A percentile compares a stretch with the other conserved stretches of the same genome.
Conservation (phyloP, 1,140 invertebrate species). For the Stenopsyche tienmushanensis region DNA sequence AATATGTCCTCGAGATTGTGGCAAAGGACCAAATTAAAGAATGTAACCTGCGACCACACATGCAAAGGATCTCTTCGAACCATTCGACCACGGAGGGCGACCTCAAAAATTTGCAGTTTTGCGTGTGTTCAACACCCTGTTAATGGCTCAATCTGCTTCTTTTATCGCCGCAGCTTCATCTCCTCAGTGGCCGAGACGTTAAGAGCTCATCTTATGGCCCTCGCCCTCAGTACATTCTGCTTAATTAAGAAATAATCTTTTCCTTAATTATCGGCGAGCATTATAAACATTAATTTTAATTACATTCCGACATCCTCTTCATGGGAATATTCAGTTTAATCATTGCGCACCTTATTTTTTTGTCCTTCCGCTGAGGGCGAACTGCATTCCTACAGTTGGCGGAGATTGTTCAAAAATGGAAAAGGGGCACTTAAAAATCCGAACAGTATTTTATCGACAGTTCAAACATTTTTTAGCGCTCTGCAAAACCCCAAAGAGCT, state of each 20-base stretch:
- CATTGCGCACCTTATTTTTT: no score
- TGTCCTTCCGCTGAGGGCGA: no score
- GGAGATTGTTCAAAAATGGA: no score
- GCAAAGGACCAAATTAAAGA: no score
- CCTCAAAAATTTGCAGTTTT: neutral
- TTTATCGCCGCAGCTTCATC: slow-evolving; percentile 19
- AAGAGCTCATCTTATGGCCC: slow-evolving; percentile 13
- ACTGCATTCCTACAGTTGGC: no score
- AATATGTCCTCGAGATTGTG: no score
- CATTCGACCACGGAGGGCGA: neutral
- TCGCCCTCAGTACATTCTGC: neutral
- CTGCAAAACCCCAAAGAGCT: no score
- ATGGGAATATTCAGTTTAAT: neutral
- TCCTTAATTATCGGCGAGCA: slow-evolving; percentile 18
- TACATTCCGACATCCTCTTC: slow-evolving; percentile 12
- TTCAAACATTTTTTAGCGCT: no score
- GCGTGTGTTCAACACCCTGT: slow-evolving; percentile 8
- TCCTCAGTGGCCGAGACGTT: neutral
- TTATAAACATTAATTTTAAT: slow-evolving; percentile 27
- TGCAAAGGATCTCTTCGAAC: no score
- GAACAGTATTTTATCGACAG: no score
- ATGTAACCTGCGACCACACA: no score
- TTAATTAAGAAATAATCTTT: slow-evolving; percentile 29
- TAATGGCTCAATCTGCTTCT: slow-evolving; percentile 19
- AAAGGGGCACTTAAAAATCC: no score